Conservation (phyloP, 2,797 vertebrate genomes). For the Podarcis lilfordi region DNA sequence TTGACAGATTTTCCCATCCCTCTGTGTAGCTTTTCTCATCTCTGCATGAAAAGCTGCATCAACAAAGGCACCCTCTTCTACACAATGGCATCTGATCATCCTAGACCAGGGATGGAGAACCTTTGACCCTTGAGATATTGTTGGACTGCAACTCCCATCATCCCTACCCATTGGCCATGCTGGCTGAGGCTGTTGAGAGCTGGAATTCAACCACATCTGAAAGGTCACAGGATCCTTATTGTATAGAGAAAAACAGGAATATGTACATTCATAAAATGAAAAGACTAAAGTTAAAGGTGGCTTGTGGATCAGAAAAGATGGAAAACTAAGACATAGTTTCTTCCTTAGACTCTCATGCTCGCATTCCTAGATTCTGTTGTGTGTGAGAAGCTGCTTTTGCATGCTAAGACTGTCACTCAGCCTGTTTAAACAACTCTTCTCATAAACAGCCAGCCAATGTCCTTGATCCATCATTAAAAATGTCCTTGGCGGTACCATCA, state of each 20-base stretch:
- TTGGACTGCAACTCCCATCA: too few species aligned
- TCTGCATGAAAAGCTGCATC: not conserved
- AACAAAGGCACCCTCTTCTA: not conserved
- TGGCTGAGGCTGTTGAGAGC: too few species aligned
- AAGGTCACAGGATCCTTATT: too few species aligned
- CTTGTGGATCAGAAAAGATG: not conserved
- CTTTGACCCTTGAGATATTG: too few species aligned
- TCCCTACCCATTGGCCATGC: too few species aligned
- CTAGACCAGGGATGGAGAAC: not conserved
- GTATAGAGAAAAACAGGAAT: not conserved
- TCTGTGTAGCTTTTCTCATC: not conserved
- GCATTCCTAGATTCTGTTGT: conserved; percentile 5
- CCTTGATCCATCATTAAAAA: conserved; percentile 65
- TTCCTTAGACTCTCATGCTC: conserved; percentile 4
- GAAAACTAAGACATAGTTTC: not conserved
- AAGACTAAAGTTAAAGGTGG: not conserved
- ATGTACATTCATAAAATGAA: too few species aligned
- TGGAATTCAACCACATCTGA: too few species aligned
- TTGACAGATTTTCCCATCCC: too few species aligned
- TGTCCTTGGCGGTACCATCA: conserved; percentile 49
- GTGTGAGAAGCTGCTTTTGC: conserved; percentile 22
- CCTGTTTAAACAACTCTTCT: conserved; percentile 38
- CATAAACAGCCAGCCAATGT: conserved; percentile 8
- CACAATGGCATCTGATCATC: not conserved
- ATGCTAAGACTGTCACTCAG: conserved; percentile 32